Conservation (phyloP, 2,888 invertebrate genomes). For the Endotricha flammealis region DNA sequence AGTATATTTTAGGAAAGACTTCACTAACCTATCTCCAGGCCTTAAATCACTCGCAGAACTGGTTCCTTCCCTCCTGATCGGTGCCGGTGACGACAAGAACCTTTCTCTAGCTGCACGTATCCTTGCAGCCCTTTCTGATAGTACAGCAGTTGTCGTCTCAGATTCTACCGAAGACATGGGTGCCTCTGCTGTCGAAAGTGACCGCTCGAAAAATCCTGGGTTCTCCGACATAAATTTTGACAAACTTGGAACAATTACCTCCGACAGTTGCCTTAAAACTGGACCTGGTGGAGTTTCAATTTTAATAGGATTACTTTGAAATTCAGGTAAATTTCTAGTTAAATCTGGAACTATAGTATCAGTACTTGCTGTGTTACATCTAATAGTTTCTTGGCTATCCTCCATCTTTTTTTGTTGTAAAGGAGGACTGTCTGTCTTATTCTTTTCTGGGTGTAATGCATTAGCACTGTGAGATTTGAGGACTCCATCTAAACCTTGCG, state of each 20-base stretch:
- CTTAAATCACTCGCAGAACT: slow-evolving; percentile 65
- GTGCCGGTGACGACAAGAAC: slow-evolving; percentile 78
- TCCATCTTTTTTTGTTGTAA: slow-evolving; percentile 32
- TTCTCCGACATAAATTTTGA: slow-evolving; percentile 47
- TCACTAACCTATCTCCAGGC: slow-evolving; percentile 56
- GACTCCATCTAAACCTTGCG: slow-evolving; percentile 48
- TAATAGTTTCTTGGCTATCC: slow-evolving; percentile 54
- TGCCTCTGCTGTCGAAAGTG: slow-evolving; percentile 47
- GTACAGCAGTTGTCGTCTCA: slow-evolving; percentile 41
- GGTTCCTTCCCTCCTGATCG: slow-evolving; percentile 64
- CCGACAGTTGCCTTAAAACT: slow-evolving; percentile 51
- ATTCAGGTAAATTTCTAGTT: slow-evolving; percentile 34
- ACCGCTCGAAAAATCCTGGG: slow-evolving; percentile 46
- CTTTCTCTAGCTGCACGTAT: slow-evolving; percentile 84
- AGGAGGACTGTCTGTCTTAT: slow-evolving; percentile 21
- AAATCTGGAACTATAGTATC: slow-evolving; percentile 58
- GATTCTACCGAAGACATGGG: slow-evolving; percentile 32
- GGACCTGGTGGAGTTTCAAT: slow-evolving; percentile 30
- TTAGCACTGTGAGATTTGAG: slow-evolving; percentile 68
- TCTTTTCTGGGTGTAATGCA: slow-evolving; percentile 54
- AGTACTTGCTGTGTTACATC: slow-evolving; percentile 44
- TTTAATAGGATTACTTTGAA: slow-evolving; percentile 16
- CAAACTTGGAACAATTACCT: slow-evolving; percentile 47
- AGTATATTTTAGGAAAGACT: too few relatives aligned
- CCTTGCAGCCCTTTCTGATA: slow-evolving; percentile 76